Evolutionary conservation across 2,888 invertebrate genomes (phyloP).

Genomic region (Rhamphomyia laevipes): DNA sequence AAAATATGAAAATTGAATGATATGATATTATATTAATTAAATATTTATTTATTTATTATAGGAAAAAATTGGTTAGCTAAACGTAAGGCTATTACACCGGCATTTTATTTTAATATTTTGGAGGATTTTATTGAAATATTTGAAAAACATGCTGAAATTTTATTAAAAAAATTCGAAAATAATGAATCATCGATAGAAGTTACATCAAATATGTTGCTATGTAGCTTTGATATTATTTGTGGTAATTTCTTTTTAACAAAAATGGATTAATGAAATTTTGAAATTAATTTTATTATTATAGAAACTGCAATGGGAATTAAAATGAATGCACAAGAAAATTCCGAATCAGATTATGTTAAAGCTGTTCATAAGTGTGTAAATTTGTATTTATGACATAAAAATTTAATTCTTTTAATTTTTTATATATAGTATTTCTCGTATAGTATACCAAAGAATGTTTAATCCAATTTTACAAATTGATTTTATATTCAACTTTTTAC

Average conservation of each 20-base stretch:
- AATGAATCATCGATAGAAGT: slow-evolving; percentile 36
- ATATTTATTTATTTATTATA: background rate
- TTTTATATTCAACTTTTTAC: background rate
- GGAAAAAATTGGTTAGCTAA: slow-evolving; percentile 45
- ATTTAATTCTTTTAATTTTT: background rate
- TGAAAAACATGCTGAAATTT: slow-evolving; percentile 44
- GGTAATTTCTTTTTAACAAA: slow-evolving; percentile 7
- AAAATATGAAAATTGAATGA: background rate
- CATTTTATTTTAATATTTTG: slow-evolving; percentile 62
- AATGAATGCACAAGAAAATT: slow-evolving; percentile 51
- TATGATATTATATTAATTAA: no score
- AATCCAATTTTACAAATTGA: background rate
- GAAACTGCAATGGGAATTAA: slow-evolving; percentile 66
- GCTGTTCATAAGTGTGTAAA: slow-evolving; percentile 49
- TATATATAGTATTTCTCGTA: background rate
- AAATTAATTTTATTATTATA: background rate
- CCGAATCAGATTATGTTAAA: slow-evolving; percentile 52
- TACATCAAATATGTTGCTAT: slow-evolving; percentile 42
- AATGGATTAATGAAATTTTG: background rate
- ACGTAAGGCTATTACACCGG: slow-evolving; percentile 56
- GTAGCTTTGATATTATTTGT: slow-evolving; percentile 10
- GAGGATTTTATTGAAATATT: slow-evolving; percentile 55
- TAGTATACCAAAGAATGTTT: background rate
- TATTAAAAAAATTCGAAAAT: slow-evolving; percentile 36
- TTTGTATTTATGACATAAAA: background rate